A percentile compares a stretch with the other conserved stretches of the same genome.
Evolutionary conservation across 2,888 invertebrate species (phyloP).

Genomic region (Alentia gelatinosa): DNA sequence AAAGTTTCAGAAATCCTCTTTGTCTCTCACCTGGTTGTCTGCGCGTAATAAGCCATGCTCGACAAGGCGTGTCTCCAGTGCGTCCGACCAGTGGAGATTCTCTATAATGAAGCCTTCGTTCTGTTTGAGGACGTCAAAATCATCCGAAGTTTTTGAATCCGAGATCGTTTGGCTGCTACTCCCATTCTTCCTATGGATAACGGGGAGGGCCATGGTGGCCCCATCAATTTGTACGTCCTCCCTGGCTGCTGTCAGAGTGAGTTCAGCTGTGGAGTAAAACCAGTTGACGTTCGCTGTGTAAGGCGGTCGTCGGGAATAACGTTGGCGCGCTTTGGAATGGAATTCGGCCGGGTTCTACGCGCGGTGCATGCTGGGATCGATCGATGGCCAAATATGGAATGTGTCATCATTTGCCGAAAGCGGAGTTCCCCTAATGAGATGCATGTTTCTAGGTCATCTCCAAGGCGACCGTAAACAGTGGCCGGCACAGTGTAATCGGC

Average conservation of each 20-base stretch:
- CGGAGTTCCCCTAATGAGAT: neutral
- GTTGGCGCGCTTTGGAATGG: constrained; percentile 20
- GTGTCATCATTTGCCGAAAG: neutral
- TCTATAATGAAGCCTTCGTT: neutral
- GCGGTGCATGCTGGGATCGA: neutral
- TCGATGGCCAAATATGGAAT: neutral
- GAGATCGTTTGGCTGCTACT: neutral
- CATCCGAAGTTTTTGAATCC: neutral
- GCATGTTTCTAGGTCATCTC: neutral
- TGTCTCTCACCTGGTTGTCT: neutral
- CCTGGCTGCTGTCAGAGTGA: neutral
- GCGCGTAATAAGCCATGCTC: neutral
- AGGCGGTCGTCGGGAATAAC: neutral
- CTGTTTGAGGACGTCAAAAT: neutral
- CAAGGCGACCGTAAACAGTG: neutral
- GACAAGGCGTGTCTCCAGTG: neutral
- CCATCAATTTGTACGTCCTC: neutral
- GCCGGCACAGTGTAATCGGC: neutral
- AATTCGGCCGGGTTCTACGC: constrained; percentile 10
- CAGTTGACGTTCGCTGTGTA: neutral
- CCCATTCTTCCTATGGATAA: neutral
- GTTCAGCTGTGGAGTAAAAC: neutral
- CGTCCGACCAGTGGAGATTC: neutral
- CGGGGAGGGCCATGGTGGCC: constrained; percentile 38
- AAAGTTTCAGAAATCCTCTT: neutral